A percentile compares a stretch with the other conserved stretches of the same genome.
phyloP scores from a whole-genome alignment of 2,113 vertebrate species.

The Myocastor coypus region DNA sequence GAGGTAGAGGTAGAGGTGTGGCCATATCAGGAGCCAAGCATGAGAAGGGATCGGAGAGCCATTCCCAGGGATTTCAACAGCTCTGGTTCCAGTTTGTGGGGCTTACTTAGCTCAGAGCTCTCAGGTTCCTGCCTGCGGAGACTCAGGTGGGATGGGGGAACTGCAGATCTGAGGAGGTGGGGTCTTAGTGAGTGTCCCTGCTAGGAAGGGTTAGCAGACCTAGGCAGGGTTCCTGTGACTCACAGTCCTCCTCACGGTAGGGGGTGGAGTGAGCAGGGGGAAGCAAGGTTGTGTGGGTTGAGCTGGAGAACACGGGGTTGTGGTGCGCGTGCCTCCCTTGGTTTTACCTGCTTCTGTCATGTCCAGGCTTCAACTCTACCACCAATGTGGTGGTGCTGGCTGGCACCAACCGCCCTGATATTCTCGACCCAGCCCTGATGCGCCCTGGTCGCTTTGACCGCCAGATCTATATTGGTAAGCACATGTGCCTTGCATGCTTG shows the following conservation, averaged over 20 bases:
- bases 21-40: no score
- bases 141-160: no score
- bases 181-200: background rate
- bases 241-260: no score
- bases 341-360: background rate
- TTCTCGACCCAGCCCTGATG: slow-evolving; percentile 89
- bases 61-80: background rate
- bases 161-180: background rate
- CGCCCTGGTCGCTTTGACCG: slow-evolving; percentile 90
- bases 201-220: background rate
- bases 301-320: background rate
- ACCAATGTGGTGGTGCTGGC: slow-evolving; percentile 89
- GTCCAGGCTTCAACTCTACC: slow-evolving; percentile 89
- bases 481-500: rapidly evolving
- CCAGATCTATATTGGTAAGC: slow-evolving; percentile 89
- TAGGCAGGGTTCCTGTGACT: background rate
- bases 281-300: background rate
- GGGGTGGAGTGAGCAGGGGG: background rate
- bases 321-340: background rate
- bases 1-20: no score
- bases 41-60: no score
- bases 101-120: background rate
- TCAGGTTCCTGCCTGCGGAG: background rate
- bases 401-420: slow-evolving; percentile 88
- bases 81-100: background rate